Conservation (phyloP, 2,113 vertebrate genomes). For the Erythrocercus mccallii region DNA sequence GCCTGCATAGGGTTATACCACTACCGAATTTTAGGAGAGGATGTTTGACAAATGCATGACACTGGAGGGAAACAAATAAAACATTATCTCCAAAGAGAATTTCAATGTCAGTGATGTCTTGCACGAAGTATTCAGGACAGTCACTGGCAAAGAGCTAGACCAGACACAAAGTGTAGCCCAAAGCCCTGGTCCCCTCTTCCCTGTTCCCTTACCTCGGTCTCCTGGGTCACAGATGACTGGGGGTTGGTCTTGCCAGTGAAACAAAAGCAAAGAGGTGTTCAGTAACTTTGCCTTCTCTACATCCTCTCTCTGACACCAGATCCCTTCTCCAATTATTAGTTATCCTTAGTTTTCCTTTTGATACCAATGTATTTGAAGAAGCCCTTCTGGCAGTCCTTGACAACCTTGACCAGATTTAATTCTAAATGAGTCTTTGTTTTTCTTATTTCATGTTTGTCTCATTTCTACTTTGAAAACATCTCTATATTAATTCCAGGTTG, state of each 20-base stretch:
- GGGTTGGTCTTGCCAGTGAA: background rate
- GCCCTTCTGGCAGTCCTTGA: background rate
- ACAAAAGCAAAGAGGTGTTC: background rate
- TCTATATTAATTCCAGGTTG: too few species aligned
- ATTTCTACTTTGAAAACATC: background rate
- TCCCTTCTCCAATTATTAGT: background rate
- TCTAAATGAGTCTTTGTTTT: background rate
- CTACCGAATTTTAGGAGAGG: background rate
- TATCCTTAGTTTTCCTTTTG: background rate
- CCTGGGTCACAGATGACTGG: background rate
- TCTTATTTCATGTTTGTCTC: too few species aligned
- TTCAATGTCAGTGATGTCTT: background rate
- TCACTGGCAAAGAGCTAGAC: background rate
- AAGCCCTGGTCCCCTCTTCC: background rate
- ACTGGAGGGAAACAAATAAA: background rate
- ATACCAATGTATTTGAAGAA: background rate
- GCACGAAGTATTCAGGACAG: background rate
- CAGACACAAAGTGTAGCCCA: background rate
- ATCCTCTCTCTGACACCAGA: background rate
- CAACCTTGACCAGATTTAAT: background rate
- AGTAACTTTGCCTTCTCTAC: background rate
- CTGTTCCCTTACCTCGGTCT: accelerated
- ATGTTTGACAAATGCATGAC: background rate
- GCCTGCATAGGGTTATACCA: background rate
- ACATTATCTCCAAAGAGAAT: background rate